Percentiles rank a stretch among this genome's conserved stretches.
Evolutionary conservation across 2,113 vertebrate genomes (phyloP).

Genomic region (Synodontis membranacea): DNA sequence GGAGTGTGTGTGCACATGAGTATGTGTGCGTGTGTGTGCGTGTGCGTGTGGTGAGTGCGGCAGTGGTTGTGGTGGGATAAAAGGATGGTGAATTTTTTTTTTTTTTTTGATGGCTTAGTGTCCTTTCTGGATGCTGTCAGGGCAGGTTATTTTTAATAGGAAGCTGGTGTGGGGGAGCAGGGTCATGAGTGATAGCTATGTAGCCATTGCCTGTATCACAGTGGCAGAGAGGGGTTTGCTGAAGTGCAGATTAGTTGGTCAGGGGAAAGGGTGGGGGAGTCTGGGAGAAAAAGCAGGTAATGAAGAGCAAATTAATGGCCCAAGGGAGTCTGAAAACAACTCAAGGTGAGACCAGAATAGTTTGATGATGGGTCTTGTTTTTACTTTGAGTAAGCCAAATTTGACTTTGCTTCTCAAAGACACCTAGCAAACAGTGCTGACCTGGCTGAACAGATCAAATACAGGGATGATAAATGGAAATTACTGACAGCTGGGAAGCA

Average conservation of each 20-base stretch:
- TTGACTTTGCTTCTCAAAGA: slow-evolving; percentile 23
- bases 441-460: background rate
- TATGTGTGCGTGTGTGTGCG: background rate
- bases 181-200: slow-evolving; percentile 52
- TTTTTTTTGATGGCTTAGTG: slow-evolving; percentile 33
- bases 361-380: slow-evolving; percentile 41
- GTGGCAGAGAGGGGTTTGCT: slow-evolving; percentile 24
- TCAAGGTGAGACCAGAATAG: slow-evolving; percentile 59
- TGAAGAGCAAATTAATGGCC: slow-evolving; percentile 36
- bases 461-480: background rate
- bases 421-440: background rate
- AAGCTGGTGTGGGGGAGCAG: slow-evolving; percentile 36
- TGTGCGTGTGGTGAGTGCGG: background rate
- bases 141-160: slow-evolving; percentile 56
- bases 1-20: slow-evolving; percentile 1
- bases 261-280: slow-evolving; percentile 19
- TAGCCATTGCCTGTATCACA: slow-evolving; percentile 38
- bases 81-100: slow-evolving; percentile 36
- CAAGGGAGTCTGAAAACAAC: slow-evolving; percentile 33
- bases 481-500: background rate
- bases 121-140: slow-evolving; percentile 50
- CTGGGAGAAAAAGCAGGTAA: slow-evolving; percentile 17
- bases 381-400: slow-evolving; percentile 45
- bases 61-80: background rate
- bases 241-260: slow-evolving; percentile 45